Conservation (phyloP, 1,140 invertebrate genomes). For the Maniola jurtina region DNA sequence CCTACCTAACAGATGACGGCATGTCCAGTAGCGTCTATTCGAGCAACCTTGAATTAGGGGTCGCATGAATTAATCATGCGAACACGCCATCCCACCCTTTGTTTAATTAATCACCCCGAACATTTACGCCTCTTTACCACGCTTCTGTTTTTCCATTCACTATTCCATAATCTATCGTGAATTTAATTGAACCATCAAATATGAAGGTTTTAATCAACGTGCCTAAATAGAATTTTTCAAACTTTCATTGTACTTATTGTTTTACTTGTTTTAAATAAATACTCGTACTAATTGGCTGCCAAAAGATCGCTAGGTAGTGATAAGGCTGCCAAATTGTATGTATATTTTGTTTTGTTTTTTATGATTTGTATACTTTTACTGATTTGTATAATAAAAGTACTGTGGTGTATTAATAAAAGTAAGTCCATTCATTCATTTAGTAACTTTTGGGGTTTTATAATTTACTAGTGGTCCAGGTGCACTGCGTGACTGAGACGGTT, state of each 20-base stretch:
- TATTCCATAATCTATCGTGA: slow-evolving; percentile 22
- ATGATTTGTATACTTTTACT: too few relatives aligned
- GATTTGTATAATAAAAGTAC: too few relatives aligned
- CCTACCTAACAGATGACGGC: neutral
- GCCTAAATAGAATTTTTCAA: neutral
- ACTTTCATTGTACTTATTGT: neutral
- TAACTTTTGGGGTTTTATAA: too few relatives aligned
- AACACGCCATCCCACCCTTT: slow-evolving; percentile 38
- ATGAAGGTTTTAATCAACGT: slow-evolving; percentile 21
- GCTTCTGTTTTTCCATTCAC: slow-evolving; percentile 30
- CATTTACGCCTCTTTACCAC: slow-evolving; percentile 31
- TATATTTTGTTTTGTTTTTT: too few relatives aligned
- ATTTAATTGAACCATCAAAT: slow-evolving; percentile 26
- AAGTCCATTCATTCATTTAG: too few relatives aligned
- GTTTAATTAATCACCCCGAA: slow-evolving; percentile 43
- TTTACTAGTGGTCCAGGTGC: too few relatives aligned
- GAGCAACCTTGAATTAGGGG: slow-evolving; percentile 38
- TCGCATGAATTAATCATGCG: slow-evolving; percentile 46
- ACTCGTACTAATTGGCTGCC: neutral
- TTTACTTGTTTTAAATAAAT: neutral
- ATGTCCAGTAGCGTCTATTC: slow-evolving; percentile 10
- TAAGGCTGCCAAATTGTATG: too few relatives aligned
- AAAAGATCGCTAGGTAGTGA: too few relatives aligned
- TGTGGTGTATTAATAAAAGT: too few relatives aligned
- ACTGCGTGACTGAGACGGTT: too few relatives aligned